Evolutionary conservation across 1,140 invertebrate genomes (phyloP), one percentile per base, ranked within the genome.

Genomic region (Panonychus citri): DNA sequence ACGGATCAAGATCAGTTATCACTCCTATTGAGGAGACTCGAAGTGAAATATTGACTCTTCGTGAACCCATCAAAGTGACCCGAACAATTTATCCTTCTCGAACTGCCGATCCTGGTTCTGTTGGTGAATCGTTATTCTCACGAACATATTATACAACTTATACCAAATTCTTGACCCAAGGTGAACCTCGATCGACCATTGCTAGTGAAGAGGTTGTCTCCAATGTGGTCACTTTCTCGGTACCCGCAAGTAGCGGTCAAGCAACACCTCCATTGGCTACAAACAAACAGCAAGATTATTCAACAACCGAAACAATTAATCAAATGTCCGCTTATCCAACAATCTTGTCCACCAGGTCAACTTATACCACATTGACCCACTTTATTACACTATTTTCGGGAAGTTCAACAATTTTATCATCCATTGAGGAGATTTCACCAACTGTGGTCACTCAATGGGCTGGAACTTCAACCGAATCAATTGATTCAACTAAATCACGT

Each of bases 141-240:
- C 42, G 46, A 46, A 62, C 62, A 3, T 48, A 61, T 24, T 64
- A 58, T 57, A 60, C 60, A 27, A 62, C 63, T 24, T 54, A 59
- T 28, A 89, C 84, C 1, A 87, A 87, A 65, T 73, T 86, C 43
- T 87, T 85, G 0, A 90, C 85, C 0, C 86, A 83, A 70, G 77
- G 83, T 65, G 82, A 83, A 58, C 75, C 77, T 25, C 21, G 26
- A n/a, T 80, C 80, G 0, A 81, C 82, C 1, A 83, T 80, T 57
- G 74, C 88, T 30, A 77, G 79, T 10, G 83, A 85, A 68, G 82
- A 82, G 46, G 76, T 86, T 0, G 77, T 53, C 21, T 57, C 61
- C 5, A 61, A 59, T 50, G 53, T 63, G 7, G 19, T 61, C 26
- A 62, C 59, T 10, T 42, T 60, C 39, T 59, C 60, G 5, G 24